A percentile compares a stretch with the other conserved stretches of the same genome.
Evolutionary conservation across 2,888 invertebrate species (phyloP).

Genomic region (Phaonia tiefii): DNA sequence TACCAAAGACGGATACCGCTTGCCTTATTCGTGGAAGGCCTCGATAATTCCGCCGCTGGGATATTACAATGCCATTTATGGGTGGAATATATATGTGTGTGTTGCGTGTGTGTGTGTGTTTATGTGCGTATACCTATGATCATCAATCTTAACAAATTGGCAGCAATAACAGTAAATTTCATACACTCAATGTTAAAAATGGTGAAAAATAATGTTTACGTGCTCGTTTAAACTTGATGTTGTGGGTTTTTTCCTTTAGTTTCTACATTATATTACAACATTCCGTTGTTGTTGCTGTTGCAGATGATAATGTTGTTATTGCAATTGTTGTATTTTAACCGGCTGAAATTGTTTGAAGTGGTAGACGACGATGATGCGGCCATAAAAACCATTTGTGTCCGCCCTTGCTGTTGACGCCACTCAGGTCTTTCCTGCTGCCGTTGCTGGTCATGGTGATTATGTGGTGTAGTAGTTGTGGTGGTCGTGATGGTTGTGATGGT

Average conservation of each 20-base stretch:
- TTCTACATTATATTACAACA: not conserved
- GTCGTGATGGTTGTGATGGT: no score
- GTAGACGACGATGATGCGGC: not conserved
- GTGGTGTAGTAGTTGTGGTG: no score
- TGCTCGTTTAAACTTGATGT: constrained; percentile 40
- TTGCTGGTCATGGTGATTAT: no score
- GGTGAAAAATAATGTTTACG: constrained; percentile 40
- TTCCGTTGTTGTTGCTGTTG: not conserved
- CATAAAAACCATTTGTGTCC: constrained; percentile 2
- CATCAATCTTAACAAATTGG: constrained; percentile 62
- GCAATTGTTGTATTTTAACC: constrained; percentile 1
- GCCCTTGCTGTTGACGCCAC: no score
- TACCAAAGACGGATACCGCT: no score
- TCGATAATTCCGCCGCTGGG: no score
- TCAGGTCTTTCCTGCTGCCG: no score
- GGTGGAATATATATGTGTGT: not conserved
- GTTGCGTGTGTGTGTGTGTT: not conserved
- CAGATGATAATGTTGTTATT: not conserved
- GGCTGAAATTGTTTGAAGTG: not conserved
- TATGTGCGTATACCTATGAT: constrained; percentile 7
- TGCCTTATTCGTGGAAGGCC: no score
- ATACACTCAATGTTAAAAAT: constrained; percentile 40
- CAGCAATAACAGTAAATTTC: constrained; percentile 60
- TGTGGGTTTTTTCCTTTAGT: not conserved
- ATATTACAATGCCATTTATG: constrained; percentile 8